A percentile compares a stretch with the other conserved stretches of the same genome.
These are phyloP conservation scores for Eueides isabella DNA, from an alignment of 1,140 invertebrate species.

Conservation along the genomic window DNA sequence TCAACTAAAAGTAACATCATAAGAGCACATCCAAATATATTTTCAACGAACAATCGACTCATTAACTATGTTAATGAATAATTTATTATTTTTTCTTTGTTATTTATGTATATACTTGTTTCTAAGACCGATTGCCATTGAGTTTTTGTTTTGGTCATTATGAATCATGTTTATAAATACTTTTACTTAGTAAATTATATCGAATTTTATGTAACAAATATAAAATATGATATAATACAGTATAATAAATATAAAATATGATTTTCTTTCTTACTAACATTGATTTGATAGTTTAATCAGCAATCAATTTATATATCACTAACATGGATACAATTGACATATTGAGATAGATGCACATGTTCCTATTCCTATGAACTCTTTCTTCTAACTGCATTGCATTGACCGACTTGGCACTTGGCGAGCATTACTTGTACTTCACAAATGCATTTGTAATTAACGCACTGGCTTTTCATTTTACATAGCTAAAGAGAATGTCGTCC, in stretches of 20 bases:
- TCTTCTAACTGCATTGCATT: constrained; percentile 57
- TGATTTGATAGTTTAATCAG: neutral
- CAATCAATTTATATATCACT: neutral
- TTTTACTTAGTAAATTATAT: neutral
- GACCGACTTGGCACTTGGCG: constrained; percentile 60
- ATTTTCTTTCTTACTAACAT: neutral
- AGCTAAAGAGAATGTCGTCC: constrained; percentile 56
- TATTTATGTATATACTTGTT: neutral
- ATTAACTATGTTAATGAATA: neutral
- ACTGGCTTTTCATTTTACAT: constrained; percentile 56
- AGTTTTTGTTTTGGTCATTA: constrained; percentile 1
- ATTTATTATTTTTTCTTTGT: neutral
- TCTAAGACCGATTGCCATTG: neutral
- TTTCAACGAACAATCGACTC: constrained; percentile 4
- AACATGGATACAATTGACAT: constrained; percentile 22
- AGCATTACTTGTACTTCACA: constrained; percentile 50
- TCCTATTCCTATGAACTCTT: constrained; percentile 37
- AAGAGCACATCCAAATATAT: constrained; percentile 8
- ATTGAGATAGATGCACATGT: constrained; percentile 37
- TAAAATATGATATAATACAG: too few relatives aligned
- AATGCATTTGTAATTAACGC: constrained; percentile 60
- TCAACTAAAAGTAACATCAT: neutral
- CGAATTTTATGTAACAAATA: neutral
- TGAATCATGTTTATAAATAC: neutral
- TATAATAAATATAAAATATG: neutral